Evolutionary conservation across 2,888 invertebrate species (phyloP).

Genomic region (Eurytoma adleriae): DNA sequence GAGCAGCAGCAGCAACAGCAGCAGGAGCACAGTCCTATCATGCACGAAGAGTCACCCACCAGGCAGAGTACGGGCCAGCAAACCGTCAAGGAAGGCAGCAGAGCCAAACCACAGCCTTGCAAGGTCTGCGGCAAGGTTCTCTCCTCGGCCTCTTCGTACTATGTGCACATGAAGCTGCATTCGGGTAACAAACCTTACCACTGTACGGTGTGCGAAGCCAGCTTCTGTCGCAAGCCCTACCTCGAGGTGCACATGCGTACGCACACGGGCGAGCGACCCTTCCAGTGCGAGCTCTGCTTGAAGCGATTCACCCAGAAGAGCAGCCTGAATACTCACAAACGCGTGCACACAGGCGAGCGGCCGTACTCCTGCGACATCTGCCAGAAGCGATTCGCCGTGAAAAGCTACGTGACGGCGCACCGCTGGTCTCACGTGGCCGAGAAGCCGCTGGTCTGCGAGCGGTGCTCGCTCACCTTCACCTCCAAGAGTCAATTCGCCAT

Average conservation of each 20-base stretch:
- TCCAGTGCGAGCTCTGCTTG: slow-evolving; percentile 85
- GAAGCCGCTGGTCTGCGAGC: slow-evolving; percentile 84
- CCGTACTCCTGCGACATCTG: slow-evolving; percentile 89
- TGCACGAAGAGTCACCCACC: slow-evolving; percentile 63
- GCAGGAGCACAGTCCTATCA: slow-evolving; percentile 57
- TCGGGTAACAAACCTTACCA: slow-evolving; percentile 88
- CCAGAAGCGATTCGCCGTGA: slow-evolving; percentile 88
- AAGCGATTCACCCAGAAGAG: slow-evolving; percentile 90
- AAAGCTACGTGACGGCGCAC: slow-evolving; percentile 88
- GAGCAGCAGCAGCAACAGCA: slow-evolving; percentile 62
- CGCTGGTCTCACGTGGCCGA: slow-evolving; percentile 89
- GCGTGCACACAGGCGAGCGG: slow-evolving; percentile 88
- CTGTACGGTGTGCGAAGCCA: slow-evolving; percentile 87
- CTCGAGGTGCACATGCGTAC: slow-evolving; percentile 89
- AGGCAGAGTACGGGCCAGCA: slow-evolving; percentile 73
- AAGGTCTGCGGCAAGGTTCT: slow-evolving; percentile 87
- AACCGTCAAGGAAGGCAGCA: slow-evolving; percentile 75
- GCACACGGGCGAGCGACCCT: slow-evolving; percentile 87
- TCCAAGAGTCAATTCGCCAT: slow-evolving; percentile 86
- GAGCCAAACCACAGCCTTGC: slow-evolving; percentile 85
- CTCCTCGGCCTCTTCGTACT: slow-evolving; percentile 87
- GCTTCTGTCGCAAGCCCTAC: slow-evolving; percentile 89
- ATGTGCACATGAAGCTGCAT: slow-evolving; percentile 90
- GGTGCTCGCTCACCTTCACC: slow-evolving; percentile 85
- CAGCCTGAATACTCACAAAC: slow-evolving; percentile 88